Percentiles rank a stretch among this genome's conserved stretches.
Evolutionary conservation across 2,113 vertebrate genomes (phyloP).

Genomic region (Pimephales promelas): DNA sequence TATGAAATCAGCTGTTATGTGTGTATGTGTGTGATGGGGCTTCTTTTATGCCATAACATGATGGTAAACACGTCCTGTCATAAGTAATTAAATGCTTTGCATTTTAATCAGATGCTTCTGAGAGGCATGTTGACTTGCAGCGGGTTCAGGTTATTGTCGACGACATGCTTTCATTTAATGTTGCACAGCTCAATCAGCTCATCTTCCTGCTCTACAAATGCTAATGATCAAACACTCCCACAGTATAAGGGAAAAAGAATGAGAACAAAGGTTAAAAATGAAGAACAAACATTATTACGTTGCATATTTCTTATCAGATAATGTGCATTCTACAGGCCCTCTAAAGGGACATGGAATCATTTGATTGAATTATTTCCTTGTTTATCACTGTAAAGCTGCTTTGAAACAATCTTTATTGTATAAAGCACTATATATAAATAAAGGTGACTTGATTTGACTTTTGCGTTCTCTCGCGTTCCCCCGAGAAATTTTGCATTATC

Average conservation of each 20-base stretch:
- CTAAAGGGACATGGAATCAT: no score
- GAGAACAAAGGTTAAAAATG: constrained; percentile 1
- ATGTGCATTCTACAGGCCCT: neutral
- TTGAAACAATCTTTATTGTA: neutral
- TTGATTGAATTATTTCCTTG: no score
- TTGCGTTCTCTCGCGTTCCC: neutral
- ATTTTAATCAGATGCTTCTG: constrained; percentile 24
- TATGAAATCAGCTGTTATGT: constrained; percentile 29
- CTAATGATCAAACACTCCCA: constrained; percentile 1
- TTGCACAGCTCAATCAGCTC: constrained; percentile 9
- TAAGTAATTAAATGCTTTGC: constrained; percentile 29
- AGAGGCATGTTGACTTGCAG: constrained; percentile 3
- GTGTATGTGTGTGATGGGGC: neutral
- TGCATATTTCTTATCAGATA: neutral
- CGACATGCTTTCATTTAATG: neutral
- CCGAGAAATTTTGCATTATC: no score
- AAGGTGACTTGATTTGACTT: no score
- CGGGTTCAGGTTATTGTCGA: constrained; percentile 8
- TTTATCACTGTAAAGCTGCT: neutral
- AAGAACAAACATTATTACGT: neutral
- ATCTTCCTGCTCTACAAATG: constrained; percentile 3
- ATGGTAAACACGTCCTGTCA: constrained; percentile 34
- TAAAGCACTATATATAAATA: no score
- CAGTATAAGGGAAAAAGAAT: neutral
- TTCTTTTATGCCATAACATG: neutral